Conservation (phyloP, 2,888 invertebrate genomes). For the Incurvaria masculella region DNA sequence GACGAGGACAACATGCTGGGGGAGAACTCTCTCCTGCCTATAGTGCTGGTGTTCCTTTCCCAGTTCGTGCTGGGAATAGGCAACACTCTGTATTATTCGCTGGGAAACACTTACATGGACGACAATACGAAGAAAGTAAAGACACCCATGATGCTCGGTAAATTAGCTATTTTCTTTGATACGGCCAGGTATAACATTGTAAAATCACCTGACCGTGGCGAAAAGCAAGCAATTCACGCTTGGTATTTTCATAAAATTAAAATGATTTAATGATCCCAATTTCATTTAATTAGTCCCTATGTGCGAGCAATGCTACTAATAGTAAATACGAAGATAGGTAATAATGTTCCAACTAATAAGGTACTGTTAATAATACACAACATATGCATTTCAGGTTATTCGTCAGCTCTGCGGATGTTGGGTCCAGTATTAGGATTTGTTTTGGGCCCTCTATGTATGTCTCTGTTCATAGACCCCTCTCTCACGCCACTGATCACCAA, state of each 20-base stretch:
- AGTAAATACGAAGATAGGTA: no score
- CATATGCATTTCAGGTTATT: conserved; percentile 39
- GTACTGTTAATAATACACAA: no score
- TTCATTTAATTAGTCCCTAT: no score
- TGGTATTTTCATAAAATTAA: no score
- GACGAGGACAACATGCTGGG: conserved; percentile 22
- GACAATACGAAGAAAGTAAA: conserved; percentile 65
- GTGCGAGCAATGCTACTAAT: no score
- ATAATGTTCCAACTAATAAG: no score
- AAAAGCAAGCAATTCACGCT: no score
- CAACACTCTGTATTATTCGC: conserved; percentile 61
- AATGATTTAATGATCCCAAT: no score
- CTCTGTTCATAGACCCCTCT: conserved; percentile 53
- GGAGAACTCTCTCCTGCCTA: conserved; percentile 44
- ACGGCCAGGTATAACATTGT: no score
- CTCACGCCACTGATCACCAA: conserved; percentile 57
- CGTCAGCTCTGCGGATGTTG: conserved; percentile 45
- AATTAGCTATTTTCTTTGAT: conserved; percentile 9
- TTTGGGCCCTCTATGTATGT: conserved; percentile 38
- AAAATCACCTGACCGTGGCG: no score
- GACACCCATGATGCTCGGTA: conserved; percentile 60
- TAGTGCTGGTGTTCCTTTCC: conserved; percentile 61
- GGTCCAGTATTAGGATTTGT: conserved; percentile 61
- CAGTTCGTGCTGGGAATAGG: conserved; percentile 68
- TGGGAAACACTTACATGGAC: conserved; percentile 67